Percentiles rank a stretch among this genome's conserved stretches.
Evolutionary conservation across 1,140 invertebrate species (phyloP).

Genomic region (Camponotus vicinus): DNA sequence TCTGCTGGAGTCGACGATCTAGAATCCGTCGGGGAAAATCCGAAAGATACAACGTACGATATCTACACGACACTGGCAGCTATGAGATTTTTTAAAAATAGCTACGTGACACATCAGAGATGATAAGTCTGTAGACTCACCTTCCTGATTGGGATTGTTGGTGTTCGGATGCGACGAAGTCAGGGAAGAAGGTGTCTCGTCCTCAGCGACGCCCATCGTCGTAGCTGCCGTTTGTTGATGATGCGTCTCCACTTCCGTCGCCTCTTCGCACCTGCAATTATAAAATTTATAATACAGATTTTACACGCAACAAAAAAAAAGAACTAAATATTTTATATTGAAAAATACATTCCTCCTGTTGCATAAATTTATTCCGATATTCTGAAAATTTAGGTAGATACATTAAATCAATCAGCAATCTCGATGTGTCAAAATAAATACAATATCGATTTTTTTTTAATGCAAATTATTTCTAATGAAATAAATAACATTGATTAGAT

Average conservation of each 20-base stretch:
- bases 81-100: neutral
- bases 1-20: neutral
- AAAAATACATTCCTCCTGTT: neutral
- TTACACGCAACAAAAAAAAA: neutral
- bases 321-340: neutral
- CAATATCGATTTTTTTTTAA: neutral
- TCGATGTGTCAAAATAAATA: neutral
- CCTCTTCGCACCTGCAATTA: constrained; percentile 82
- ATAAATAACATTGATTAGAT: neutral
- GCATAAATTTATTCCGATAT: neutral
- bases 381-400: neutral
- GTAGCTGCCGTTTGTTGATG: constrained; percentile 83
- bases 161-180: constrained; percentile 82
- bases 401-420: neutral
- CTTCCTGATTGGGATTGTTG: constrained; percentile 83
- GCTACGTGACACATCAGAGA: neutral
- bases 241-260: constrained; percentile 83
- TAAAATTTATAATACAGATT: constrained; percentile 1
- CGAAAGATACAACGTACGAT: neutral
- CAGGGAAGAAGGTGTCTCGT: constrained; percentile 83
- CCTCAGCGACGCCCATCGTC: constrained; percentile 84
- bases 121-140: constrained; percentile 69
- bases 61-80: neutral
- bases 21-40: neutral
- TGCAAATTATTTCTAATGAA: neutral